Percentiles rank a stretch among this genome's conserved stretches.
Conservation (phyloP, 2,797 vertebrate genomes). For the Microctenopoma steveboyesi region DNA sequence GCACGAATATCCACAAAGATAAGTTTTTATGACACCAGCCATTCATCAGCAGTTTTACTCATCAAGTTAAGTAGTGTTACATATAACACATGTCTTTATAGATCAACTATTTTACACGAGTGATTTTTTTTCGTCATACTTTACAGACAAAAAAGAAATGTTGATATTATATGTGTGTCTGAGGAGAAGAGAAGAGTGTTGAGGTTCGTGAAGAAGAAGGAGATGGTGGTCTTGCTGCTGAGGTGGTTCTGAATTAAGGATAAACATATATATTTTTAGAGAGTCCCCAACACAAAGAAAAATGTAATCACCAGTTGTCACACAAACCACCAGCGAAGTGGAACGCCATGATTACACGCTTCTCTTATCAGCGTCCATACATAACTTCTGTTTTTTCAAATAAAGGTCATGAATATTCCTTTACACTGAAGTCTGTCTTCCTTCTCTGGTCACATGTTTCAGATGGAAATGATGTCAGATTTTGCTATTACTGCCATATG, state of each 20-base stretch:
- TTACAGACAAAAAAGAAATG: no score
- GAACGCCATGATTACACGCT: slow-evolving; percentile 70
- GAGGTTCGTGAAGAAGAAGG: slow-evolving; percentile 39
- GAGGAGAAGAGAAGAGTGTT: slow-evolving; percentile 42
- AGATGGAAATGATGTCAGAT: slow-evolving; percentile 81
- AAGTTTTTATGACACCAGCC: not conserved
- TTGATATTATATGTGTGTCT: not conserved
- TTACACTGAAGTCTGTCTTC: slow-evolving; percentile 53
- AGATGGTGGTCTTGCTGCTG: slow-evolving; percentile 49
- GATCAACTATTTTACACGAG: no score
- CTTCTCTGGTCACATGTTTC: slow-evolving; percentile 65
- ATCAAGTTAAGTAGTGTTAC: not conserved
- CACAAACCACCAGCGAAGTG: slow-evolving; percentile 66
- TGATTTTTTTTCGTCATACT: no score
- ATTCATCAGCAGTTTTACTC: not conserved
- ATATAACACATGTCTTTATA: no score
- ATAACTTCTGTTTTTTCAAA: slow-evolving; percentile 11
- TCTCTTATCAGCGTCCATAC: slow-evolving; percentile 66
- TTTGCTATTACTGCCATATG: slow-evolving; percentile 79
- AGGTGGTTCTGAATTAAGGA: slow-evolving; percentile 52
- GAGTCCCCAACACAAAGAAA: slow-evolving; percentile 70
- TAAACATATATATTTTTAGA: slow-evolving; percentile 62
- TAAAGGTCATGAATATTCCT: slow-evolving; percentile 63
- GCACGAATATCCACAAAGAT: not conserved
- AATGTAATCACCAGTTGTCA: slow-evolving; percentile 75